Evolutionary conservation across 2,888 invertebrate genomes (phyloP).

Genomic region (Phyto melanocephala): DNA sequence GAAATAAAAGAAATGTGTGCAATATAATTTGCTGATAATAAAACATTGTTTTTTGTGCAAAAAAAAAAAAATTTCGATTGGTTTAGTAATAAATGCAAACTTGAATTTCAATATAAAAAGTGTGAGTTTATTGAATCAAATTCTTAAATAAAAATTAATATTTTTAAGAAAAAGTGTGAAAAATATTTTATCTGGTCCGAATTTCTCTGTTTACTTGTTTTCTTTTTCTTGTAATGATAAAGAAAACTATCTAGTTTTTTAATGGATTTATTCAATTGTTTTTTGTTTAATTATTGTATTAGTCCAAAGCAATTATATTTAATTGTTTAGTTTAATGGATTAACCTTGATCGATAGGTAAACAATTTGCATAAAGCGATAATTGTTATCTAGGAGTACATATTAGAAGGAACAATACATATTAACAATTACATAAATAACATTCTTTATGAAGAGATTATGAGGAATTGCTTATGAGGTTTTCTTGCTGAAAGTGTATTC

Average conservation of each 20-base stretch:
- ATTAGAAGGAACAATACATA: background rate
- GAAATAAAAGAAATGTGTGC: slow-evolving; percentile 28
- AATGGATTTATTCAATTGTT: slow-evolving; percentile 15
- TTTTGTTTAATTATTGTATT: slow-evolving; percentile 20
- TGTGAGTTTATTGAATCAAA: background rate
- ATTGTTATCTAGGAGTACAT: background rate
- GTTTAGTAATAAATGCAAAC: background rate
- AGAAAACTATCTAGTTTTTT: background rate
- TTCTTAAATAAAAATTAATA: background rate
- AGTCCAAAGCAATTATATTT: background rate
- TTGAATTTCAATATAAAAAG: background rate
- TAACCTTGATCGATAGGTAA: background rate
- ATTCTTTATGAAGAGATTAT: no score
- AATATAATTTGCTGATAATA: slow-evolving; percentile 41
- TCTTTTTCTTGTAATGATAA: background rate
- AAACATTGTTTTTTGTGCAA: background rate
- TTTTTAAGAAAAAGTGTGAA: background rate
- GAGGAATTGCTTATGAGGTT: no score
- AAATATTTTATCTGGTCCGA: background rate
- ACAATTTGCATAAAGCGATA: background rate
- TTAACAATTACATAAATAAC: no score
- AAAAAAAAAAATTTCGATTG: background rate
- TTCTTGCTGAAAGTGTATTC: no score
- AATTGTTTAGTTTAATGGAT: background rate
- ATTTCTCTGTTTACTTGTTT: background rate